Base-by-base conservation (phyloP, 2,797 vertebrate genomes). In the Eospalax fontanierii region DNA sequence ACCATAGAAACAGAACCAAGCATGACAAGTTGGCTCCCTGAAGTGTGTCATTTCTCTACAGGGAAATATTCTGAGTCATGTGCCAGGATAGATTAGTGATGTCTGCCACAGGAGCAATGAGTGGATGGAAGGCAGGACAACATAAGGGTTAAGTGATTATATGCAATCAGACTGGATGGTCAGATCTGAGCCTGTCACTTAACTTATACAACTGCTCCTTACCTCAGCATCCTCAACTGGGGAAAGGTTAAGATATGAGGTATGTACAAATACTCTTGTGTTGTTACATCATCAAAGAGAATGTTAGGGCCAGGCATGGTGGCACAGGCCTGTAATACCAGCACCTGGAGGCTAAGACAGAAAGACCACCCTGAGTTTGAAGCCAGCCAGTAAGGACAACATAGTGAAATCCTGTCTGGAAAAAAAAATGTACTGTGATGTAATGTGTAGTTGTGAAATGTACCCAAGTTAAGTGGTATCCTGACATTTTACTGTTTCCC, bases 1-100 rank as follows among this genome's bases (percentile, higher is more conserved):
- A 57, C 85, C 92, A 82, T 33, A 61, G 81, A 95, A 87, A 95
- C 63, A 73, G 21, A 50, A 61, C 71, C 46, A 82, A 71, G 82
- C 28, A 28, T 16, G 40, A 73, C 57, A 85, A 61, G 46, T 4
- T 59, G 57, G 91, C 28, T 46, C 87, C 59, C 70, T 65, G 54
- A 76, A 59, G 11, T 18, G 2, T 54, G 71, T 16, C 46, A 22
- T 6, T 63, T 91, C 87, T 61, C 9, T 19, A 43, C 1, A 4
- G 59, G 70, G 71, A 91, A 86, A 83, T 40, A 87, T 22, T 80
- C 65, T 87, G 89, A 91, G 73, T 83, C 82, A 70, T 2, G 1
- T 3, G 54, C 40, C 57, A 65, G 71, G 71, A 74, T 21, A 9
- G 7, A 61, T 35, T 61, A 78, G 66, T 50, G 33, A 68, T 68